Percentiles rank a stretch among this genome's conserved stretches.
Evolutionary conservation across 2,113 vertebrate genomes (phyloP).

Genomic region (Cairina moschata): DNA sequence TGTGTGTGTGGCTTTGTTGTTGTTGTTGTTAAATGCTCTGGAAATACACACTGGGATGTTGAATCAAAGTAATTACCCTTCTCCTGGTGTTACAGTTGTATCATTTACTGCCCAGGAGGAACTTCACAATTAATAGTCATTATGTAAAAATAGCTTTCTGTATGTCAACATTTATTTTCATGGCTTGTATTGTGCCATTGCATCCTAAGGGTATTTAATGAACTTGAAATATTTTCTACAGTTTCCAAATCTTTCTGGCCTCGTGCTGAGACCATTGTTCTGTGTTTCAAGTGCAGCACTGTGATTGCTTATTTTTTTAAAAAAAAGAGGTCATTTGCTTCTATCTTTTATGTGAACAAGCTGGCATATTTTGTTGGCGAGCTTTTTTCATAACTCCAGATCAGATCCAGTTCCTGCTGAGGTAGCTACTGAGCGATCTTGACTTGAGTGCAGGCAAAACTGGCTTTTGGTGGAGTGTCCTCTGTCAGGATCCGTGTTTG

Average conservation of each 20-base stretch:
- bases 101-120: slow-evolving; percentile 24
- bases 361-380: not conserved
- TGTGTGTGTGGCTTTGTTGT: not conserved
- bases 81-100: not conserved
- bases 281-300: not conserved
- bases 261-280: not conserved
- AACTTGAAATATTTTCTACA: slow-evolving; percentile 23
- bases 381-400: not conserved
- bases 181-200: not conserved
- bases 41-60: not conserved
- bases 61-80: slow-evolving; percentile 12
- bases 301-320: not conserved
- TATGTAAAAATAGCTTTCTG: slow-evolving; percentile 8
- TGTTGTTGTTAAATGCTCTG: not conserved
- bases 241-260: not conserved
- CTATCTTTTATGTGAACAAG: not conserved
- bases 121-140: slow-evolving; percentile 30
- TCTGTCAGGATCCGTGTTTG: not conserved
- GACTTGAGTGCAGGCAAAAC: not conserved
- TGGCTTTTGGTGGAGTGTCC: not conserved
- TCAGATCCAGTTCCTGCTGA: not conserved
- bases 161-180: slow-evolving; percentile 29
- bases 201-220: slow-evolving; percentile 24
- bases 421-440: not conserved
- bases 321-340: not conserved